Base-by-base conservation (phyloP, 2,113 vertebrate species). In the Campylomormyrus tamandua region DNA sequence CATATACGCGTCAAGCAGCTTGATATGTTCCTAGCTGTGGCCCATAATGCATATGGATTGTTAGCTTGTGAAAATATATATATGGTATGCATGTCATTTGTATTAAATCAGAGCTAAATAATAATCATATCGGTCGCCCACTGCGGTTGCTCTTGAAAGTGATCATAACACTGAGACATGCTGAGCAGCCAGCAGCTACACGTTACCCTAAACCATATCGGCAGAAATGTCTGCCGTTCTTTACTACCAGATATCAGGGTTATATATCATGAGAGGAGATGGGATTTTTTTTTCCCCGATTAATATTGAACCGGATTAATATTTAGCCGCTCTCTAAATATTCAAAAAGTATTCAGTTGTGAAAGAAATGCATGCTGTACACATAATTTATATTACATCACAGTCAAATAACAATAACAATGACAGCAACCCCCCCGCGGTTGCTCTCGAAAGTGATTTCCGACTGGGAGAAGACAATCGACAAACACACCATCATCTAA, bases 1-100 rank as follows among this genome's bases (percentile, higher is more conserved):
- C 83, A 84, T 48, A 48, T 48, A 84, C 48, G 48, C 48, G 45
- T 84, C 83, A 84, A 84, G 83, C 83, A 84, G 83, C 83, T 84
- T 84, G 83, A 84, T 48, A 11, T 9, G 10, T 84, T 84, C 45
- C 45, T 48, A 21, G 45, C 83, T n/a, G 45, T n/a, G 83, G 83
- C 83, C 21, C 21, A 84, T 84, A 45, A 84, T 84, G 45, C 83
- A n/a, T 46, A 48, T 84, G 83, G 83, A 84, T 84, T 21, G 48
- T 19, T 3, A 84, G 19, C 39, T 84, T 84, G 74, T 80, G 35
- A 80, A 42, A 17, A 84, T 13, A 83, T 83, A 83, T 83, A 39
- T 80, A 80, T 19, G 6, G 5, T 42, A 19, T 19, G 35, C 74
- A 84, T 84, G 21, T 84, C 19, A 45, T 84, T 48, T 84, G 80